Base-by-base conservation (phyloP, 2,797 vertebrate genomes). In the Hydrocynus forskahlii region DNA sequence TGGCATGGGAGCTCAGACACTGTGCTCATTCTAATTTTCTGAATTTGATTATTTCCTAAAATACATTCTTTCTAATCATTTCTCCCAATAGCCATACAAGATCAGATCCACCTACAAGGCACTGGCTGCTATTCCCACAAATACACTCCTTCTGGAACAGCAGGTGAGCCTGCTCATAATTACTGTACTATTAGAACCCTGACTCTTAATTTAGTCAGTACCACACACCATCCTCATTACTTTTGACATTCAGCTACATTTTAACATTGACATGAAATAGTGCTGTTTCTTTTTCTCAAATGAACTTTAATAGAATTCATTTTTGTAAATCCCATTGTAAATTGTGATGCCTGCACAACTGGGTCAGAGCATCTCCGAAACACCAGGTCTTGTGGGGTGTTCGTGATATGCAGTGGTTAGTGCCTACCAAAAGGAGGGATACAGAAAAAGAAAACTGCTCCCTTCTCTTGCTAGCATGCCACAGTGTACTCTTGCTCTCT, bases 91-190 rank as follows among this genome's bases (percentile, higher is more conserved):
- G 93, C 94, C 93, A 82, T 94, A 96, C 96, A 98, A 96, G 95
- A 98, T 96, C 91, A 99, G 95, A 89, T 94, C 93, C 83, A 96
- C 92, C 92, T 99, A 99, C 94, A 99, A 99, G 93, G 94, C 94
- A 2, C 92, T 98, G 57, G 97, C 98, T 86, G 97, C 97, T 79
- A 98, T 99, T 88, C 98, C 98, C 83, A 98, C 98, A 89, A 99
- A 99, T 90, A 97, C 92, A 79, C 92, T 99, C 62, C 96, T 99
- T 84, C 90, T 96, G 95, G 97, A 99, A 90, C 98, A 99, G 93
- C 97, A 99, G 97, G 98, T 99, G 88, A 97, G 95, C 92, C 89
- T 55, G 45, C 70, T 71, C 25, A 80, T 78, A 63, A 75, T 75
- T 75, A 40, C 2, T 55, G 19, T 57, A 19, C 6, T 63, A 60